Conservation (phyloP, 2,113 vertebrate species). For the Ginglymostoma cirratum region DNA sequence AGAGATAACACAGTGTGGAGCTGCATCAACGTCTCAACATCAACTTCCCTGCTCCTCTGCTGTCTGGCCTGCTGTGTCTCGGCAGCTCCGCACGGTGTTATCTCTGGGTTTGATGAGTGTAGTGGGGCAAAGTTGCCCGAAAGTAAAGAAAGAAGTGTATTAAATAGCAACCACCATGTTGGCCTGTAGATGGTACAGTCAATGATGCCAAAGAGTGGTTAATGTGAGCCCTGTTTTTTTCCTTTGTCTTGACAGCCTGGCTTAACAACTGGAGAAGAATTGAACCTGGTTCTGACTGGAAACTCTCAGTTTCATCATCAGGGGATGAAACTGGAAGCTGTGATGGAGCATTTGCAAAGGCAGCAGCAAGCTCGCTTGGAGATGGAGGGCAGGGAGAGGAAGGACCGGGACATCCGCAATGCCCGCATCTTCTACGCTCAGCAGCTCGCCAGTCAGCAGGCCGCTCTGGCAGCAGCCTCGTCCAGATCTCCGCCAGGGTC, state of each 20-base stretch:
- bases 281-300: slow-evolving; percentile 49
- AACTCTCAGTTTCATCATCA: slow-evolving; percentile 50
- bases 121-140: background rate
- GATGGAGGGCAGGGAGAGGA: slow-evolving; percentile 71
- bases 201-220: background rate
- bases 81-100: too few species aligned
- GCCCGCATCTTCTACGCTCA: slow-evolving; percentile 74
- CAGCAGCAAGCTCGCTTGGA: slow-evolving; percentile 70
- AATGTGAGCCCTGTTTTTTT: background rate
- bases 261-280: slow-evolving; percentile 54
- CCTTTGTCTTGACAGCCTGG: slow-evolving; percentile 53
- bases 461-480: slow-evolving; percentile 63
- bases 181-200: background rate
- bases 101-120: background rate
- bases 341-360: slow-evolving; percentile 85
- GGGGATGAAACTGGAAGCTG: slow-evolving; percentile 73
- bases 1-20: too few species aligned
- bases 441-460: slow-evolving; percentile 69
- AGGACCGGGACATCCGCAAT: slow-evolving; percentile 73
- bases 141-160: background rate
- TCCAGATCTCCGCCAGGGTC: slow-evolving; percentile 55
- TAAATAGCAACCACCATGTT: background rate
- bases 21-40: too few species aligned
- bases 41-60: too few species aligned
- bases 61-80: too few species aligned